Base-by-base conservation (phyloP, 2,113 vertebrate genomes). In the Xiphophorus couchianus region DNA sequence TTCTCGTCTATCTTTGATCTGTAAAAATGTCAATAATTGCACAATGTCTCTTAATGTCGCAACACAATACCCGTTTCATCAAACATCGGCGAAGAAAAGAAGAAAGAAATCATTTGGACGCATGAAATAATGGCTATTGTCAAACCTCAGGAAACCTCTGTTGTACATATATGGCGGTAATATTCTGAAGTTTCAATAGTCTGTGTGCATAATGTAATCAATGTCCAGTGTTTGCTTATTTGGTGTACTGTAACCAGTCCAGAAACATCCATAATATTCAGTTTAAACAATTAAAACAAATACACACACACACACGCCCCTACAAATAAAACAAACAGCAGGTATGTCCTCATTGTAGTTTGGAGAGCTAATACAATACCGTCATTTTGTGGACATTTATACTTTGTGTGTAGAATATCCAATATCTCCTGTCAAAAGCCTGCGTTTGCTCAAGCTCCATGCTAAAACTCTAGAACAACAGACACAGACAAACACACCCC, bases 11-110 rank as follows among this genome's bases (percentile, higher is more conserved):
- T 76, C 68, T 76, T 65, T 61, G 35, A 80, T 80, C 63, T 73
- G 69, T 76, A 78, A 80, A 67, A 64, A 54, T 62, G 35, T 29
- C 44, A 67, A 48, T 68, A 54, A 81, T 75, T 89, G 62, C 72
- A 72, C 37, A 78, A 68, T 76, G 37, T 19, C 14, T 73, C 27
- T 5, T 66, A 73, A 71, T 39, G n/a, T 29, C 44, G 66, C 42
- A 29, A 19, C n/a, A 74, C 69, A 73, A 74, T 61, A 22, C 25
- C 30, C 15, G 4, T 62, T 35, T 74, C 31, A 74, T 22, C 60
- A 8, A 14, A 60, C 15, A 74, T 62, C 30, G 61, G 29, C 39
- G 28, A 66, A 71, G 7, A 54, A 25, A 3, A 17, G 33, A 29
- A 31, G 5, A 15, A 71, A 15, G 27, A 15, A 42, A 42, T 13